phyloP scores from a whole-genome alignment of 2,113 vertebrate genomes.

The Dasyornis broadbenti region DNA sequence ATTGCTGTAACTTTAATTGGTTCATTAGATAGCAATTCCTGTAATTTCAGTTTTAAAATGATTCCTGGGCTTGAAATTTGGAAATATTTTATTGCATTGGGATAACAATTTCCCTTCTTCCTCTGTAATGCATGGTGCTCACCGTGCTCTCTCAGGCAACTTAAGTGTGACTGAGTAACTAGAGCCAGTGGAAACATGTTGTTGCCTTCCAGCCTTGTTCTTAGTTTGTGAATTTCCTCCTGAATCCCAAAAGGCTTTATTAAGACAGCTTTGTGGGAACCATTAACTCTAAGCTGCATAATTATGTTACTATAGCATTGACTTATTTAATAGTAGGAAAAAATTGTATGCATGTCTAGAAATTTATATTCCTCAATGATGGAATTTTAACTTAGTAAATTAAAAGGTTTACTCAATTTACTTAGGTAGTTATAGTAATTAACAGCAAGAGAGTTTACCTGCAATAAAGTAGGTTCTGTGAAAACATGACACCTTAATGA shows the following conservation, averaged over 20 bases:
- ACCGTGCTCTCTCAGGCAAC: background rate
- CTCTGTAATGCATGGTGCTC: background rate
- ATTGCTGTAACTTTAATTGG: background rate
- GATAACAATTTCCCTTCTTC: background rate
- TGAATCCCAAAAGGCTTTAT: conserved; percentile 66
- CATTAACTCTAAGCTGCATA: conserved; percentile 60
- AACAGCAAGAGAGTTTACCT: conserved; percentile 22
- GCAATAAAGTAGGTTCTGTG: background rate
- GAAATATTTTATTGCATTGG: background rate
- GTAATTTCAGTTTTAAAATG: background rate
- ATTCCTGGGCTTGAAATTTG: background rate
- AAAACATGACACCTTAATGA: background rate
- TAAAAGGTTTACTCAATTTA: conserved; percentile 57
- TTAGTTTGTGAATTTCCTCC: conserved; percentile 47
- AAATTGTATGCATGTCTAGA: background rate
- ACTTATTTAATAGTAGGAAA: conserved; percentile 1
- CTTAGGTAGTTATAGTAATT: conserved; percentile 33
- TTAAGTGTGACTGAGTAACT: conserved; percentile 39
- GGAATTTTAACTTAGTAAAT: conserved; percentile 55
- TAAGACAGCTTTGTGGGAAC: conserved; percentile 64
- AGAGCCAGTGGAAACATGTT: background rate
- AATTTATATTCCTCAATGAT: conserved; percentile 20
- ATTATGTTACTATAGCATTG: conserved; percentile 40
- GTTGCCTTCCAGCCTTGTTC: conserved; percentile 38
- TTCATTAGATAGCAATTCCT: background rate